Percentiles rank a stretch among this genome's conserved stretches.
These are phyloP conservation scores for Chlorops oryzae DNA, from an alignment of 1,140 invertebrate genomes.

Conservation along the genomic window DNA sequence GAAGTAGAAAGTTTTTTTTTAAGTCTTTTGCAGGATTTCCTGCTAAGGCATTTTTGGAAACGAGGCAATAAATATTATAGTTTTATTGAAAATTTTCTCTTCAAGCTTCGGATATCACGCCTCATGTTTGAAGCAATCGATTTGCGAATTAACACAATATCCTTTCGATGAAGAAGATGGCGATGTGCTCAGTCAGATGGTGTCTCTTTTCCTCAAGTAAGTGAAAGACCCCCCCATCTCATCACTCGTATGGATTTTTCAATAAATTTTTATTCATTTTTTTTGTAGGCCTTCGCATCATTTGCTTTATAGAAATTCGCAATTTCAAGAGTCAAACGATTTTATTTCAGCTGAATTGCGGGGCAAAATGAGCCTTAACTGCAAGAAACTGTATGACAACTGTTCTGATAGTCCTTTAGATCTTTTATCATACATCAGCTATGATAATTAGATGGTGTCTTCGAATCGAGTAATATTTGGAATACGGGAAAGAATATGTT, in stretches of 20 bases:
- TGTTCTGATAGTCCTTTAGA: too few relatives aligned
- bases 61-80: too few relatives aligned
- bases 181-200: slow-evolving; percentile 31
- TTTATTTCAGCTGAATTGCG: slow-evolving; percentile 37
- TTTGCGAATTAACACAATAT: slow-evolving; percentile 38
- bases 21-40: too few relatives aligned
- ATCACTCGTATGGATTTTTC: not conserved
- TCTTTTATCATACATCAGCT: too few relatives aligned
- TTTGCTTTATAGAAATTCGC: slow-evolving; percentile 28
- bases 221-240: not conserved
- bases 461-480: too few relatives aligned
- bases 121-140: slow-evolving; percentile 33
- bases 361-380: slow-evolving; percentile 30
- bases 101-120: slow-evolving; percentile 32
- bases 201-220: slow-evolving; percentile 39
- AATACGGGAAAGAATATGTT: too few relatives aligned
- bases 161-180: slow-evolving; percentile 34
- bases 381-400: slow-evolving; percentile 25
- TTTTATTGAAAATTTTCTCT: slow-evolving; percentile 3
- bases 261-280: slow-evolving; percentile 1
- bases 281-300: slow-evolving; percentile 34
- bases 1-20: too few relatives aligned
- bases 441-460: too few relatives aligned
- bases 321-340: slow-evolving; percentile 22
- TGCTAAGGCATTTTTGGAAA: too few relatives aligned